phyloP scores from a whole-genome alignment of 2,113 vertebrate genomes.

The Typhlomys cinereus region DNA sequence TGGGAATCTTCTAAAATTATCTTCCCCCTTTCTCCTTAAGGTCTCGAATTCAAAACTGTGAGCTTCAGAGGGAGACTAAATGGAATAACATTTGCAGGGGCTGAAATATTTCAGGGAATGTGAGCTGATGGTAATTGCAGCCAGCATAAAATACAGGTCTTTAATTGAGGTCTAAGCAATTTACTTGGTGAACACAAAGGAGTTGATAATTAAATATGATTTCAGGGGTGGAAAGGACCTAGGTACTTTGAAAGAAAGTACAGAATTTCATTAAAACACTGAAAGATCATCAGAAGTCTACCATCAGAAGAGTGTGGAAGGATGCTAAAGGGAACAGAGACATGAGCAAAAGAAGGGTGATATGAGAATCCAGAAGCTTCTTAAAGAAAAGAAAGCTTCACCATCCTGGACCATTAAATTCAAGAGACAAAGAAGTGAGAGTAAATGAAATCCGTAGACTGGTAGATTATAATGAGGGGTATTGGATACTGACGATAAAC shows the following conservation, averaged over 20 bases:
- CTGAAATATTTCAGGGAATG: neutral
- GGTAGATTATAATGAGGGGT: too few species aligned
- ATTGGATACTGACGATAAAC: neutral
- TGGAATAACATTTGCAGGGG: neutral
- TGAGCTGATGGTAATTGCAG: neutral
- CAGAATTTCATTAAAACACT: neutral
- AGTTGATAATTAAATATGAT: neutral
- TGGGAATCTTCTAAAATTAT: neutral
- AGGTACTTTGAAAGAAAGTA: neutral
- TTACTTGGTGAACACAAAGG: neutral
- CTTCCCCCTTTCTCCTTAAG: neutral
- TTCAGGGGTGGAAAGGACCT: neutral
- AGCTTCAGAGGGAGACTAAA: neutral
- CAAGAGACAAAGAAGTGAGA: neutral
- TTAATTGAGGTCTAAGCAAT: neutral
- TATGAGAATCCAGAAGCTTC: neutral
- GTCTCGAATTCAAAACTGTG: neutral
- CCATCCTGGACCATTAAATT: neutral
- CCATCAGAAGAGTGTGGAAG: accelerated
- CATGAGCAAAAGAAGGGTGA: neutral
- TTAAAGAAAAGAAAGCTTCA: neutral
- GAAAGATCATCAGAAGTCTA: neutral
- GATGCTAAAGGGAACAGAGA: neutral
- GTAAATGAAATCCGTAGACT: too few species aligned
- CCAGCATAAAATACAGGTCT: neutral